Conservation (phyloP, 1,140 invertebrate genomes). For the Euschistus heros region DNA sequence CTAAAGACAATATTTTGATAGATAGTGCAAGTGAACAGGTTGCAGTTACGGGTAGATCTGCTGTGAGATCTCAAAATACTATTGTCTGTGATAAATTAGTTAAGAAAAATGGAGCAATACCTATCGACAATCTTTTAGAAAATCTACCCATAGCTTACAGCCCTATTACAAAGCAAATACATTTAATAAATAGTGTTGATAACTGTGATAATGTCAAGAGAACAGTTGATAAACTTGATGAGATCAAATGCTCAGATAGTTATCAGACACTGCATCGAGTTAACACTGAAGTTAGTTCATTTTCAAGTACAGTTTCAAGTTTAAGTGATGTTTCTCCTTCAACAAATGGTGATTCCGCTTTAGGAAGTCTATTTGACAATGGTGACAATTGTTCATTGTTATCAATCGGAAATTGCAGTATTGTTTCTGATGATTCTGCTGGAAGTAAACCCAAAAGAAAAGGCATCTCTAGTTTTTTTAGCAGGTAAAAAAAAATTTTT, state of each 20-base stretch:
- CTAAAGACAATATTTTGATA: background rate
- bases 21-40: background rate
- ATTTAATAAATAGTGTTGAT: slow-evolving; percentile 30
- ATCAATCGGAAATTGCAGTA: slow-evolving; percentile 24
- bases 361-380: slow-evolving; percentile 27
- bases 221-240: slow-evolving; percentile 12
- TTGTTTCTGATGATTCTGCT: slow-evolving; percentile 26
- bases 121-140: slow-evolving; percentile 29
- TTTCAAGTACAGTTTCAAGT: slow-evolving; percentile 35
- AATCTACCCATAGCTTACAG: slow-evolving; percentile 35
- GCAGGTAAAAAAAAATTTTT: slow-evolving; percentile 27
- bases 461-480: slow-evolving; percentile 31
- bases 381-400: slow-evolving; percentile 25
- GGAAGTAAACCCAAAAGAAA: slow-evolving; percentile 29
- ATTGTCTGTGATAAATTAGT: slow-evolving; percentile 4
- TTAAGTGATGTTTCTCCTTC: slow-evolving; percentile 31
- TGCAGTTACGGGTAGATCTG: background rate
- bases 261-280: slow-evolving; percentile 20
- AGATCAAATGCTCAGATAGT: slow-evolving; percentile 7
- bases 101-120: slow-evolving; percentile 20
- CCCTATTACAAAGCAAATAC: slow-evolving; percentile 35
- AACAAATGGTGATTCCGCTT: slow-evolving; percentile 27
- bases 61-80: background rate
- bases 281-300: slow-evolving; percentile 37
- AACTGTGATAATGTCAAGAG: slow-evolving; percentile 11